Evolutionary conservation across 2,113 vertebrate genomes (phyloP).

Genomic region (Muntiacus reevesi): DNA sequence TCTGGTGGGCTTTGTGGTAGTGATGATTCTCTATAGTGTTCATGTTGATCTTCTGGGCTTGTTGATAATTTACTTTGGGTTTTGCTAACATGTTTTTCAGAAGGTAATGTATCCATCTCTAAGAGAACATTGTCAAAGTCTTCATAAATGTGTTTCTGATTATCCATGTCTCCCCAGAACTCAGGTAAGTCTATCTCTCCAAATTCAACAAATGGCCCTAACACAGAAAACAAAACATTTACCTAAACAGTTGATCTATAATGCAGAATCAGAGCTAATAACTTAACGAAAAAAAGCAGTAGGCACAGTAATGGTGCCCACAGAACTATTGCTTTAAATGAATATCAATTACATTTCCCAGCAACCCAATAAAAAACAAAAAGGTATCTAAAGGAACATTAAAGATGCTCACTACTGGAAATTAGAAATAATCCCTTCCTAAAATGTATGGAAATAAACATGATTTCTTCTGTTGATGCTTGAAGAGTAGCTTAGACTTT

Average conservation of each 20-base stretch:
- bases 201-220: slow-evolving; percentile 83
- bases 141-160: slow-evolving; percentile 61
- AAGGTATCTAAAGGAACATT: not conserved
- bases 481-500: slow-evolving; percentile 1
- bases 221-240: slow-evolving; percentile 46
- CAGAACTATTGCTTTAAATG: slow-evolving; percentile 24
- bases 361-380: not conserved
- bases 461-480: not conserved
- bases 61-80: not conserved
- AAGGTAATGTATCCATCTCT: slow-evolving; percentile 15
- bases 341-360: not conserved
- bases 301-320: not conserved
- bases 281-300: slow-evolving; percentile 1
- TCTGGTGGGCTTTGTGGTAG: not conserved
- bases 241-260: slow-evolving; percentile 18
- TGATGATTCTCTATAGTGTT: not conserved
- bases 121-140: slow-evolving; percentile 7
- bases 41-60: not conserved
- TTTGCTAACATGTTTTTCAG: not conserved
- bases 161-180: slow-evolving; percentile 79
- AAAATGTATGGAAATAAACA: not conserved
- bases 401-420: not conserved
- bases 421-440: not conserved
- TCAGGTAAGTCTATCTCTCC: slow-evolving; percentile 74
- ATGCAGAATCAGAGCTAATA: not conserved